These are phyloP conservation scores for Morpho helenor DNA, from an alignment of 2,888 invertebrate species.

Conservation along the genomic window DNA sequence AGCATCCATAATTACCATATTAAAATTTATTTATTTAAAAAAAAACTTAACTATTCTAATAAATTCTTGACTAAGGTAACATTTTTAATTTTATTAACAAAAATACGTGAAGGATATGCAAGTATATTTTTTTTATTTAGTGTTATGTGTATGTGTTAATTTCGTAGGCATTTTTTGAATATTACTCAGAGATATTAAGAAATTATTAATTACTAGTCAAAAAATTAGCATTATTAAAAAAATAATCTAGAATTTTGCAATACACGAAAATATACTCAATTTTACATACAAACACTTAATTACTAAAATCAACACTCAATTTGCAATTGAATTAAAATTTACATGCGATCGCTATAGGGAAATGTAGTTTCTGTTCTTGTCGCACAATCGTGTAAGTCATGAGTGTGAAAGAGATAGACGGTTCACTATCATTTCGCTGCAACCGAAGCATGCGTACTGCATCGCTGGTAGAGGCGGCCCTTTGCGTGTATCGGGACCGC, in stretches of 20 bases:
- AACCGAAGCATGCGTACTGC: conserved; percentile 70
- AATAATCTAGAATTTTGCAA: not conserved
- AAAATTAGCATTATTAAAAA: not conserved
- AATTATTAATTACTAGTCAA: not conserved
- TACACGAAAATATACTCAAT: conserved; percentile 11
- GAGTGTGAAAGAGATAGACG: conserved; percentile 49
- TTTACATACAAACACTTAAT: conserved; percentile 63
- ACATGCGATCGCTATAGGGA: conserved; percentile 62
- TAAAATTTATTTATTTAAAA: too few relatives aligned
- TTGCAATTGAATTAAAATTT: conserved; percentile 74
- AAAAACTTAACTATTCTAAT: too few relatives aligned
- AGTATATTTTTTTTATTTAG: too few relatives aligned
- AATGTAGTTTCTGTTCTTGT: conserved; percentile 45
- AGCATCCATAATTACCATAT: too few relatives aligned
- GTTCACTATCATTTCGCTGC: conserved; percentile 46
- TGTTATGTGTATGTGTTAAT: too few relatives aligned
- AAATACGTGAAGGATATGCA: too few relatives aligned
- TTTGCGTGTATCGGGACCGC: conserved; percentile 46
- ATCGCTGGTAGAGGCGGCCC: conserved; percentile 64
- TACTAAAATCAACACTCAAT: conserved; percentile 69
- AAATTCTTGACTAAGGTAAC: too few relatives aligned
- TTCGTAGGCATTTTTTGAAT: too few relatives aligned
- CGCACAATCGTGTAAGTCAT: conserved; percentile 31
- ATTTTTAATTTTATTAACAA: too few relatives aligned
- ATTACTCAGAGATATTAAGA: too few relatives aligned